Evolutionary conservation across 2,113 vertebrate genomes (phyloP).

Genomic region (Origma solitaria): DNA sequence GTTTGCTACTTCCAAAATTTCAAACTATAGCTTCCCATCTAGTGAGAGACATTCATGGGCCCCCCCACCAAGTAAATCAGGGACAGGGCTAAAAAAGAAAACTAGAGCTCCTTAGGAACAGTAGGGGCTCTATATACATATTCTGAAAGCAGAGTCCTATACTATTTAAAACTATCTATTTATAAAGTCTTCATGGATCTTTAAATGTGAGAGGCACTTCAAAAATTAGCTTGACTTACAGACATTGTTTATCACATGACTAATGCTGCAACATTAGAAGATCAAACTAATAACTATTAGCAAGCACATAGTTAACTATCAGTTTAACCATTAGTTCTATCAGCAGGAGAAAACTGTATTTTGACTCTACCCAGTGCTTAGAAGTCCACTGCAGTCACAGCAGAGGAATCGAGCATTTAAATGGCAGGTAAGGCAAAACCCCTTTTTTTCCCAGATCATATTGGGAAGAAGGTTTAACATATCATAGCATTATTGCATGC

Average conservation of each 20-base stretch:
- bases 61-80: neutral
- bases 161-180: slow-evolving; percentile 43
- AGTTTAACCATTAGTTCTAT: neutral
- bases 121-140: neutral
- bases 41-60: neutral
- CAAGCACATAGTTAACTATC: neutral
- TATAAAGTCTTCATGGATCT: slow-evolving; percentile 22
- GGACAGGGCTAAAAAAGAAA: slow-evolving; percentile 1
- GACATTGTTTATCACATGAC: neutral
- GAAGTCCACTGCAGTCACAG: neutral
- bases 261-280: neutral
- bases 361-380: neutral
- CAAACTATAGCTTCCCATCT: neutral
- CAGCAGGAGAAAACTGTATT: neutral
- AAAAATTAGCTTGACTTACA: slow-evolving; percentile 1
- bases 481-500: neutral
- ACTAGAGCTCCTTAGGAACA: neutral
- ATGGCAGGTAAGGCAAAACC: neutral
- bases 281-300: neutral
- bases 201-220: slow-evolving; percentile 4
- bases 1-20: neutral
- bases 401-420: neutral
- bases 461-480: neutral
- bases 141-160: neutral
- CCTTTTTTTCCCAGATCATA: neutral